Evolutionary conservation across 1,140 invertebrate genomes (phyloP), one percentile per base, ranked within the genome.

Genomic region (Xylocopa sonorina): DNA sequence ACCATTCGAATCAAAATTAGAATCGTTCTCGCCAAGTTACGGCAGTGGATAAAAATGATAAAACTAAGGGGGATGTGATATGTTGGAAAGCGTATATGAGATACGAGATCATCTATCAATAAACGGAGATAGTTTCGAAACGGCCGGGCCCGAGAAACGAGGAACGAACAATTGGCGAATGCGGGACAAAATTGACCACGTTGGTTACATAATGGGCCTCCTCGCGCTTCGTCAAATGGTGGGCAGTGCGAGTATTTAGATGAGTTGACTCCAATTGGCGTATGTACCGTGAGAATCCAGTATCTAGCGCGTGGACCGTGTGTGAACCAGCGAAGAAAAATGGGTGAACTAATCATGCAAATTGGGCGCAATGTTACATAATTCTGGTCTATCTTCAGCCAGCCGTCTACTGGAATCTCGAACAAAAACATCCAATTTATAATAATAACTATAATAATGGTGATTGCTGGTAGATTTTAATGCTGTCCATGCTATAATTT

Each of bases 191-290:
- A 80, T 86, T 85, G 83, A 63, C 84, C 75, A 76, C 82, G 82
- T 60, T 67, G 58, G 83, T 86, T 86, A 86, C 73, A 86, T 86
- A 86, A 86, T 72, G 72, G 84, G 63, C 58, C 83, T 68, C 34
- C 58, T 73, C 72, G 66, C 48, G 66, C 76, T 48, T 76, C 79
- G 58, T 74, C 66, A 75, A 76, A 86, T 86, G 78, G 83, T 82
- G 85, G 84, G 85, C 80, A 86, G 85, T 58, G 62, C 80, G 84
- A 71, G 84, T 85, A 86, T 86, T 86, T 86, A 86, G 85, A 86
- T 86, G 85, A 86, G 85, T 86, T 86, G 85, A 86, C 85, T 86
- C 84, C 85, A 86, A 86, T 86, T 86, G 85, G 81, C 83, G 84
- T 85, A 84, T 82, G 82, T 85, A 86, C 85, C 85, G 85, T 86